A percentile compares a stretch with the other conserved stretches of the same genome.
Conservation (phyloP, 2,888 invertebrate genomes). For the Dasysyrphus albostriatus region DNA sequence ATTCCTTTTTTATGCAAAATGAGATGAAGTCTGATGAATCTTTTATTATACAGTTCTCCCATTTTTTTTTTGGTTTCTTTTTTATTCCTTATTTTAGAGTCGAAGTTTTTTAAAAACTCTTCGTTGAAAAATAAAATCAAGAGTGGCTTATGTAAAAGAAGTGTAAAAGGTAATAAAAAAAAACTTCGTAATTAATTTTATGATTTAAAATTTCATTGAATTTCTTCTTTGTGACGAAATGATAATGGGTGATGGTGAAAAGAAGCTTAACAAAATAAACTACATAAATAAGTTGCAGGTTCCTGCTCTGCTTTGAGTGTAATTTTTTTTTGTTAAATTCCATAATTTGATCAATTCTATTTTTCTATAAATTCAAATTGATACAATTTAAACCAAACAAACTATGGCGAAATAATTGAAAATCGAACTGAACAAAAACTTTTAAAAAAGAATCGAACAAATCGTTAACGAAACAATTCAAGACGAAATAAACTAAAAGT, state of each 20-base stretch:
- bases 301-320: no score
- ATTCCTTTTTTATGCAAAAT: conserved; percentile 37
- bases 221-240: conserved; percentile 36
- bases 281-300: neutral
- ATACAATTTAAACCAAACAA: no score
- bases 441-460: no score
- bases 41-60: conserved; percentile 38
- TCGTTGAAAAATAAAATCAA: conserved; percentile 16
- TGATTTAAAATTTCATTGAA: conserved; percentile 48
- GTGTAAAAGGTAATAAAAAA: conserved; percentile 46
- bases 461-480: no score
- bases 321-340: no score
- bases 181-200: conserved; percentile 73
- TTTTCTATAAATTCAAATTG: no score
- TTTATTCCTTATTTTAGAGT: conserved; percentile 1
- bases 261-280: neutral
- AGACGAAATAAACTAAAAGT: no score
- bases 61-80: conserved; percentile 25
- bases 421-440: no score
- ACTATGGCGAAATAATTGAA: no score
- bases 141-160: conserved; percentile 49
- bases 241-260: neutral
- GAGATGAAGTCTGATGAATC: conserved; percentile 47
- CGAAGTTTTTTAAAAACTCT: conserved; percentile 25
- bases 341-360: no score